Evolutionary conservation across 2,113 vertebrate genomes (phyloP).

Genomic region (Oenanthe melanoleuca): DNA sequence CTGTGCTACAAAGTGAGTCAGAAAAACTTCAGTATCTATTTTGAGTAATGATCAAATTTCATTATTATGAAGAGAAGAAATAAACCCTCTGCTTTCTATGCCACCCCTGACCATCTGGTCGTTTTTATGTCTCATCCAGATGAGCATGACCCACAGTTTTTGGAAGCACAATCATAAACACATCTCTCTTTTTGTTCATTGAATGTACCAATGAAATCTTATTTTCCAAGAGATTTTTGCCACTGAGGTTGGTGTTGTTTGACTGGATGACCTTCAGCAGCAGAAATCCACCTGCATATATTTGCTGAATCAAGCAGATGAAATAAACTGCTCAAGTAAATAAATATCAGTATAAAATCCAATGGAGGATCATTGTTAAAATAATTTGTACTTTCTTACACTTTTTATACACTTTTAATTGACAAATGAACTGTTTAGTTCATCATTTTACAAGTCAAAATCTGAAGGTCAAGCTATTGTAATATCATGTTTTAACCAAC

Average conservation of each 20-base stretch:
- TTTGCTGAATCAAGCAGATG: background rate
- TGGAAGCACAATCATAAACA: background rate
- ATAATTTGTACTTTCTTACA: background rate
- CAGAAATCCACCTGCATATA: background rate
- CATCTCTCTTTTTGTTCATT: constrained; percentile 2
- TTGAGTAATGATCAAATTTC: background rate
- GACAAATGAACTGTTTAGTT: background rate
- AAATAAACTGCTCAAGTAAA: background rate
- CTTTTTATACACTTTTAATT: background rate
- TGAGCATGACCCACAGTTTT: background rate
- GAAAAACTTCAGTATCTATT: background rate
- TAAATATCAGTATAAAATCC: background rate
- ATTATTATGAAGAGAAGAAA: background rate
- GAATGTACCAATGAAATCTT: background rate
- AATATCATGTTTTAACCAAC: background rate
- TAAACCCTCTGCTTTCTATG: background rate
- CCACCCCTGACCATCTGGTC: background rate
- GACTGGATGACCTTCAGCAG: background rate
- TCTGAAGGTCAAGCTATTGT: background rate
- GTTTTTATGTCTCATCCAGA: background rate
- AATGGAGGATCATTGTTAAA: background rate
- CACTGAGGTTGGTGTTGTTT: background rate
- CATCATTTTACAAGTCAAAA: background rate
- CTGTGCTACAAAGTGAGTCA: background rate
- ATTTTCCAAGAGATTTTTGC: constrained; percentile 2